phyloP scores from a whole-genome alignment of 1,140 invertebrate species.

The Chrysopa pallens region DNA sequence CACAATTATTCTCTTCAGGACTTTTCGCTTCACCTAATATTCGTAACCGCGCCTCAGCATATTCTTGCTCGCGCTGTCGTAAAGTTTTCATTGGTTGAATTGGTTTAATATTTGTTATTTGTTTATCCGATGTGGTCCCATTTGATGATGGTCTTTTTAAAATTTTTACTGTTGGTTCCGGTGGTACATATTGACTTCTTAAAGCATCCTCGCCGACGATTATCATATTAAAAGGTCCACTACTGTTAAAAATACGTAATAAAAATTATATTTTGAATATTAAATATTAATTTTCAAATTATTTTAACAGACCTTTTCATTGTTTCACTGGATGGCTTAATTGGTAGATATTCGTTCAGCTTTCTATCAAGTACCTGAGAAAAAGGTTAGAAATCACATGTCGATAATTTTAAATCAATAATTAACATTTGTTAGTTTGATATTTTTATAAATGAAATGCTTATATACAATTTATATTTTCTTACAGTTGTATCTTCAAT shows the following conservation, averaged over 20 bases:
- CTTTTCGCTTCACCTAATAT: conserved; percentile 66
- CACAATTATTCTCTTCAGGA: conserved; percentile 37
- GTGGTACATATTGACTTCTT: conserved; percentile 28
- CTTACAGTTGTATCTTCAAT: conserved; percentile 22
- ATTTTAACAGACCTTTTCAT: not conserved
- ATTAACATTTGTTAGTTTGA: conserved; percentile 1
- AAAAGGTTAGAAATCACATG: not conserved
- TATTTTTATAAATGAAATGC: not conserved
- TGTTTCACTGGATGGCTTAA: not conserved
- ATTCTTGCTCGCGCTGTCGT: conserved; percentile 73
- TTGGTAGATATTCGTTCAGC: not conserved
- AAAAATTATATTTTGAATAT: conserved; percentile 7
- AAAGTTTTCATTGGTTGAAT: conserved; percentile 65
- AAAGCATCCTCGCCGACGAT: conserved; percentile 21
- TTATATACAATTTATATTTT: conserved; percentile 4
- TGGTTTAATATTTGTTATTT: conserved; percentile 34
- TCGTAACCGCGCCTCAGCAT: conserved; percentile 64
- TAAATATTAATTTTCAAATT: not conserved
- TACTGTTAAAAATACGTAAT: conserved; percentile 12
- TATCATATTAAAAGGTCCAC: conserved; percentile 16
- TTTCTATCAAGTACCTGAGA: not conserved
- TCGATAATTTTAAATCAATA: conserved; percentile 1
- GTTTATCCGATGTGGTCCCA: conserved; percentile 15
- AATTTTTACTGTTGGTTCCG: conserved; percentile 64
- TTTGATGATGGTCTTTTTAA: conserved; percentile 48